Percentiles rank a stretch among this genome's conserved stretches.
These are phyloP conservation scores for Premnoplex brunnescens DNA, from an alignment of 2,797 vertebrate genomes.

Conservation along the genomic window DNA sequence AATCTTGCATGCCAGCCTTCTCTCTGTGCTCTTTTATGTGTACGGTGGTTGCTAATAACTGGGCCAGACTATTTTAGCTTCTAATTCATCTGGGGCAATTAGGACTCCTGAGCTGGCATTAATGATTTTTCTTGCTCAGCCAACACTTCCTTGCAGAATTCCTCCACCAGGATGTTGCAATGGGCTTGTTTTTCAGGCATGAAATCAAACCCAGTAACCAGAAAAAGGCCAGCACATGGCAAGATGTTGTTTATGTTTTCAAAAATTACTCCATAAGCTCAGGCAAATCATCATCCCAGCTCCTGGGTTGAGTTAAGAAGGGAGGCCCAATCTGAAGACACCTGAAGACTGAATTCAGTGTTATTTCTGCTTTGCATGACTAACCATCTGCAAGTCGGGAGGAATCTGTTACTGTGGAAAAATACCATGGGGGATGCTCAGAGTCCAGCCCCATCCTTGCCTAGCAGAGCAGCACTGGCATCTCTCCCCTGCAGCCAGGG, in stretches of 20 bases:
- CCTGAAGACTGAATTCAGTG: neutral
- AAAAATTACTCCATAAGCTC: neutral
- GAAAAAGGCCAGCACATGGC: conserved; percentile 22
- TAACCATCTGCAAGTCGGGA: neutral
- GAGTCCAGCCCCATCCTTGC: neutral
- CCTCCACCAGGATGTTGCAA: neutral
- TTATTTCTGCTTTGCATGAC: neutral
- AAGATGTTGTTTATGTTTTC: conserved; percentile 26
- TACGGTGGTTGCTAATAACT: neutral
- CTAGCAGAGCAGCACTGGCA: rapidly evolving
- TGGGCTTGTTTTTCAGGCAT: neutral
- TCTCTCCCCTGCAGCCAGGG: neutral
- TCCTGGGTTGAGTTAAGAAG: neutral
- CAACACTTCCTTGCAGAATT: neutral
- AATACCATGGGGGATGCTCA: neutral
- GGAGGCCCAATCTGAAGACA: neutral
- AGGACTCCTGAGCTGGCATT: neutral
- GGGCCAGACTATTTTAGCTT: conserved; percentile 9
- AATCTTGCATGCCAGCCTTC: neutral
- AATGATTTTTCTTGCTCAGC: neutral
- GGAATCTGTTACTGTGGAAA: neutral
- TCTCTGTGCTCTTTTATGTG: neutral
- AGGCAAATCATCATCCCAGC: neutral
- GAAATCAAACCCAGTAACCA: conserved; percentile 15
- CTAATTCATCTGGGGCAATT: neutral